A percentile compares a stretch with the other conserved stretches of the same genome.
Evolutionary conservation across 2,797 vertebrate genomes (phyloP).

Genomic region (Sebastes itinus): DNA sequence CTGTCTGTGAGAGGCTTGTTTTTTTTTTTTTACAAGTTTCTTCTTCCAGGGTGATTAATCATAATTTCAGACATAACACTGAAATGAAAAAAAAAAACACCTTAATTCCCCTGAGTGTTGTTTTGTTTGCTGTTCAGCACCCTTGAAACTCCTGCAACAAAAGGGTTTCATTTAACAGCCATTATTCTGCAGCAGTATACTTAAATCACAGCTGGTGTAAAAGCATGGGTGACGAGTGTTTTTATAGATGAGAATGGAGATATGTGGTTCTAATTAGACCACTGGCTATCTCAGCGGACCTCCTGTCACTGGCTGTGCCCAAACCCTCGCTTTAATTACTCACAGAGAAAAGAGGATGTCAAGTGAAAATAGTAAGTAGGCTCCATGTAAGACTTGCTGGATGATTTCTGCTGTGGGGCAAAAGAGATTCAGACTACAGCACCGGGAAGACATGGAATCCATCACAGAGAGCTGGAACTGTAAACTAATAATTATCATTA

Average conservation of each 20-base stretch:
- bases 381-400: constrained; percentile 51
- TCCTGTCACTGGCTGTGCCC: constrained; percentile 64
- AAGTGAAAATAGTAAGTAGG: constrained; percentile 68
- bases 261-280: constrained; percentile 77
- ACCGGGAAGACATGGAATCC: constrained; percentile 35
- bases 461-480: constrained; percentile 27
- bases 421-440: constrained; percentile 29
- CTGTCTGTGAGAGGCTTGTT: constrained; percentile 35
- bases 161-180: constrained; percentile 40
- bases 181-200: constrained; percentile 34
- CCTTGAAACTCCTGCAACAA: constrained; percentile 37
- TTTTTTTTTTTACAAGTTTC: constrained; percentile 24
- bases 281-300: constrained; percentile 71
- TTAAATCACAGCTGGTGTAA: constrained; percentile 57
- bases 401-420: constrained; percentile 54
- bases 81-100: constrained; percentile 15
- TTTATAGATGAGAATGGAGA: constrained; percentile 63
- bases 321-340: constrained; percentile 75
- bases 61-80: constrained; percentile 57
- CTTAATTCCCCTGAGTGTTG: constrained; percentile 53
- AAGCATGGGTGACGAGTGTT: constrained; percentile 58
- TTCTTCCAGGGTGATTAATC: constrained; percentile 68
- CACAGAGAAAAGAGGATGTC: constrained; percentile 71
- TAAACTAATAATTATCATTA: constrained; percentile 6
- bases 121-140: constrained; percentile 49